Percentiles rank a stretch among this genome's conserved stretches.
These are phyloP conservation scores for Rhagonycha lutea DNA, from an alignment of 2,888 invertebrate species.

Conservation along the genomic window DNA sequence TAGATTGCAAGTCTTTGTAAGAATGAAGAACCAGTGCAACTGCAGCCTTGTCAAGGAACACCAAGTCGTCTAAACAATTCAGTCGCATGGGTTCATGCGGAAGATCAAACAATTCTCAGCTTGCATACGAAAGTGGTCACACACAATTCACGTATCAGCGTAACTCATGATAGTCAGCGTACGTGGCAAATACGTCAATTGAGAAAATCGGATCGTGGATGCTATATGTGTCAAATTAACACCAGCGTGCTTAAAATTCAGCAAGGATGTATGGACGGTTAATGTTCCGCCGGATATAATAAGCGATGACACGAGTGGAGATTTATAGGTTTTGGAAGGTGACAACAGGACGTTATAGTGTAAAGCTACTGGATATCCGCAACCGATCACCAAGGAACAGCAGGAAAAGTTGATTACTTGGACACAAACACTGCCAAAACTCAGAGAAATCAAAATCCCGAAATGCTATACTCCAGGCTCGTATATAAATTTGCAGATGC, in stretches of 20 bases:
- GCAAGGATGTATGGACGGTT: constrained; percentile 85
- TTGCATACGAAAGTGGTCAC: constrained; percentile 83
- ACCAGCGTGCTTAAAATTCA: constrained; percentile 86
- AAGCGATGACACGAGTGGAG: no score
- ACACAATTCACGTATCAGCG: constrained; percentile 81
- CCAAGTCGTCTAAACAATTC: no score
- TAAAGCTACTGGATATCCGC: no score
- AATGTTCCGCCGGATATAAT: no score
- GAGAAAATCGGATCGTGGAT: constrained; percentile 81
- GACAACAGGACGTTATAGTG: no score
- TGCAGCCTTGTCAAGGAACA: no score
- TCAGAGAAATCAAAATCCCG: background rate
- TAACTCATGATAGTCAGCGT: constrained; percentile 78
- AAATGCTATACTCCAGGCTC: background rate
- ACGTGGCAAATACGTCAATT: constrained; percentile 86
- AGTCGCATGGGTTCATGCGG: constrained; percentile 88
- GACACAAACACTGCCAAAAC: background rate
- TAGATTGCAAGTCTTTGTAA: no score
- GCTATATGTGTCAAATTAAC: constrained; percentile 93
- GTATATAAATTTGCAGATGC: background rate
- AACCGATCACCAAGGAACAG: background rate
- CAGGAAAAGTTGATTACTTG: background rate
- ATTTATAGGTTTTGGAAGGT: no score
- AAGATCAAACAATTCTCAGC: constrained; percentile 88
- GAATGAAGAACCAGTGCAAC: no score